Conservation (phyloP, 2,888 invertebrate species). For the Parochlus steinenii region DNA sequence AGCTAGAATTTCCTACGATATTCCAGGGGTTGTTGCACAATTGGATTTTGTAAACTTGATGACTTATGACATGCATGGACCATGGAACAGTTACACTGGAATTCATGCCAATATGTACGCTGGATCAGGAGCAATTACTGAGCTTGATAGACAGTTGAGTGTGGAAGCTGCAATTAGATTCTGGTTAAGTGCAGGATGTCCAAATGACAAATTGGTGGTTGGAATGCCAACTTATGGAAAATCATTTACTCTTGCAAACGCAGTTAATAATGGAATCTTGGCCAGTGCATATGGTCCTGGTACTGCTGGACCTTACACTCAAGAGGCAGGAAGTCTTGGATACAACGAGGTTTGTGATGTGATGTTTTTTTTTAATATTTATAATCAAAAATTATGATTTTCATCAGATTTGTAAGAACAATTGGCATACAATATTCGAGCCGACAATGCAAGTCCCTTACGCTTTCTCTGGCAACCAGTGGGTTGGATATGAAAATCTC, state of each 20-base stretch:
- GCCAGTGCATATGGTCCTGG: conserved; percentile 41
- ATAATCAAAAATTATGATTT: background rate
- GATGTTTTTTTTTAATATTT: no score
- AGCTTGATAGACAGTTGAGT: conserved; percentile 29
- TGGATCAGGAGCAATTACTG: conserved; percentile 30
- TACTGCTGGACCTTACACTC: conserved; percentile 43
- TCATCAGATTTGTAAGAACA: conserved; percentile 21
- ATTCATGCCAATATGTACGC: conserved; percentile 48
- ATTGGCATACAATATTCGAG: conserved; percentile 40
- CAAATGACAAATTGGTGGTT: conserved; percentile 43
- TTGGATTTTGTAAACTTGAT: conserved; percentile 52
- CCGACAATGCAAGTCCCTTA: conserved; percentile 41
- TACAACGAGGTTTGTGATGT: conserved; percentile 53
- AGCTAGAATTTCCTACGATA: conserved; percentile 39
- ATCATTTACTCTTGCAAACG: conserved; percentile 39
- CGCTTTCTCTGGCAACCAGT: conserved; percentile 38
- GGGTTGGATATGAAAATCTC: conserved; percentile 51
- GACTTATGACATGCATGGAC: conserved; percentile 57
- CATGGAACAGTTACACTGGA: conserved; percentile 46
- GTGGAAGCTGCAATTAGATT: conserved; percentile 34
- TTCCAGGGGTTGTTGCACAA: conserved; percentile 35
- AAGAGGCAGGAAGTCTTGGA: conserved; percentile 46
- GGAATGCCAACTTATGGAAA: conserved; percentile 58
- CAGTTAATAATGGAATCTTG: conserved; percentile 32
- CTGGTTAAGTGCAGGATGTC: conserved; percentile 38